Evolutionary conservation across 2,888 invertebrate species (phyloP), one percentile per base, ranked within the genome.

Genomic region (Orthosia cruda): DNA sequence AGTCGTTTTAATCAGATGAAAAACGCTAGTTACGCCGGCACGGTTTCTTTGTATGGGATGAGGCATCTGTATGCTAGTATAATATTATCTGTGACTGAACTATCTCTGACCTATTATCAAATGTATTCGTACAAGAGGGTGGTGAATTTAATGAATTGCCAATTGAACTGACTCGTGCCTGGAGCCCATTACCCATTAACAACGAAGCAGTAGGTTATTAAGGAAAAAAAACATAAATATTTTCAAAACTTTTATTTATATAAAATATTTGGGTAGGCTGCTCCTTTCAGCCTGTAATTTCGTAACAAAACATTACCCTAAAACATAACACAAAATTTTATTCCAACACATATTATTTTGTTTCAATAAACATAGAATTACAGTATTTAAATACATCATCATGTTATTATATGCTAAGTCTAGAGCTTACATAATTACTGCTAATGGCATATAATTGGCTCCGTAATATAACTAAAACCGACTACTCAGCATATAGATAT

Each of bases 251-350:
- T 87, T 88, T 88, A 87, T 74, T 88, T 76, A 78, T 89, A 83
- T 84, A 88, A 89, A 88, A 87, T 87, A 89, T 88, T 80, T 88
- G 70, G 78, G 80, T 75, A 77, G 73, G 67, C 84, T 75, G 71
- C 61, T 72, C 62, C 73, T 58, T 52, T 47, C 75, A 79, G 77
- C 76, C 77, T 50, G 49, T 45, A 76, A 79, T 80, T 85, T 85
- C 52, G 66, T 87, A 87, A 88, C 88, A 88, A 88, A 87, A 81
- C 72, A 79, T 79, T 83, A 87, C 54, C 70, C 86, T 83, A 83
- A 69, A 74, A 86, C 71, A 85, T 62, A 86, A 86, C 86, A 86
- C 81, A 86, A 82, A 80, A 65, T 58, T 45, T 78, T 88, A 75
- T 79, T 65, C 58, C 4, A 87, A 86, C 74, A 71, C 62, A 83